phyloP scores from a whole-genome alignment of 2,113 vertebrate species.

The Heteronetta atricapilla region DNA sequence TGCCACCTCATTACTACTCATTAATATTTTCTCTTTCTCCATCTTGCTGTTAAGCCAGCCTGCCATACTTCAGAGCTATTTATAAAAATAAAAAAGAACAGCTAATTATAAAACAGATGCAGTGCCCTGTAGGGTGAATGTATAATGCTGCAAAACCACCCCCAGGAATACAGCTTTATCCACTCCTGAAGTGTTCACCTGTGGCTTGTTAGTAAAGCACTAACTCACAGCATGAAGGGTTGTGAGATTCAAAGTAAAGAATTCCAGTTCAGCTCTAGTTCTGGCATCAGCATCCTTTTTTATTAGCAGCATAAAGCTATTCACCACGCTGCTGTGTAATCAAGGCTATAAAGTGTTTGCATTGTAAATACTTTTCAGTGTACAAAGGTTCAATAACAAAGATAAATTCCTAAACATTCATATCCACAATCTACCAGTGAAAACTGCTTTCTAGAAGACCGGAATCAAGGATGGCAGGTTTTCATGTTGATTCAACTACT shows the following conservation, averaged over 20 bases:
- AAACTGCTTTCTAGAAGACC: not conserved
- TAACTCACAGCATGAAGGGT: not conserved
- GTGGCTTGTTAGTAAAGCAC: slow-evolving; percentile 30
- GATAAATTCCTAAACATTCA: not conserved
- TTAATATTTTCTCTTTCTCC: not conserved
- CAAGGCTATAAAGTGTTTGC: slow-evolving; percentile 5
- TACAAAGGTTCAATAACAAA: slow-evolving; percentile 1
- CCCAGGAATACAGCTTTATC: not conserved
- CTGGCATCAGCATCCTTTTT: slow-evolving; percentile 16
- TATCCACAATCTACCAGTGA: not conserved
- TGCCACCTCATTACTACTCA: slow-evolving; percentile 20
- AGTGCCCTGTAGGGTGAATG: not conserved
- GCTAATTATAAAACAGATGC: slow-evolving; percentile 31
- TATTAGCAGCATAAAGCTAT: slow-evolving; percentile 25
- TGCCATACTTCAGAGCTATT: not conserved
- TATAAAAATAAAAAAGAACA: slow-evolving; percentile 10
- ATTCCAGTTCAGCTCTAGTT: not conserved
- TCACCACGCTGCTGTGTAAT: slow-evolving; percentile 6
- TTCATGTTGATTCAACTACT: not conserved
- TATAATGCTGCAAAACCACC: not conserved
- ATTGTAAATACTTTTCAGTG: slow-evolving; percentile 1
- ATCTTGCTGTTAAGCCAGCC: slow-evolving; percentile 4
- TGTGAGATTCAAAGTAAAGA: not conserved
- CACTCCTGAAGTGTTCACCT: slow-evolving; percentile 14
- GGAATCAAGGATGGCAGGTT: not conserved